Evolutionary conservation across 1,140 invertebrate genomes (phyloP).

Genomic region (Drosophila kikkawai): DNA sequence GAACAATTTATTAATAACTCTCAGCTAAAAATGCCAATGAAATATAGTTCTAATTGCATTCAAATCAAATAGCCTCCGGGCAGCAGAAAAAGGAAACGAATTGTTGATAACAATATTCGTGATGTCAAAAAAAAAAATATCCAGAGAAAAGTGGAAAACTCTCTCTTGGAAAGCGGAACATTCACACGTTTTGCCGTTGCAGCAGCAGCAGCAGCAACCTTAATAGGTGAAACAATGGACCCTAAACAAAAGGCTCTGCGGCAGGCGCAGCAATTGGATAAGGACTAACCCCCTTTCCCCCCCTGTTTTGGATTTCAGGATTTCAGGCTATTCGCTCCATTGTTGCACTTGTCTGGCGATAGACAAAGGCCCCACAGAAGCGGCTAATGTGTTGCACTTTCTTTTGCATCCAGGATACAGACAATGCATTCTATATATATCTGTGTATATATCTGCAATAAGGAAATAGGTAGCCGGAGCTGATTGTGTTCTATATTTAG

Average conservation of each 20-base stretch:
- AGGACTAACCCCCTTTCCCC: slow-evolving; percentile 16
- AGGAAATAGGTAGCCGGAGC: slow-evolving; percentile 34
- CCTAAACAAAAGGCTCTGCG: slow-evolving; percentile 42
- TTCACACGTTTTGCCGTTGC: slow-evolving; percentile 39
- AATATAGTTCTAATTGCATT: slow-evolving; percentile 60
- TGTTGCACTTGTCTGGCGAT: slow-evolving; percentile 44
- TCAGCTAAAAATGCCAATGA: slow-evolving; percentile 28
- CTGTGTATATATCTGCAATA: slow-evolving; percentile 25
- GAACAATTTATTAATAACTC: slow-evolving; percentile 52
- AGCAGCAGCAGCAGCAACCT: slow-evolving; percentile 23
- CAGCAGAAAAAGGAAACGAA: slow-evolving; percentile 15
- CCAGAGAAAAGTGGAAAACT: background rate
- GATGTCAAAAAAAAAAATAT: slow-evolving; percentile 11
- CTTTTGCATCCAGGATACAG: slow-evolving; percentile 29
- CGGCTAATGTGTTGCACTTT: slow-evolving; percentile 77
- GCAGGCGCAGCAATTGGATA: slow-evolving; percentile 46
- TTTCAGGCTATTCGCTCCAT: slow-evolving; percentile 37
- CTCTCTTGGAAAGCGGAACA: background rate
- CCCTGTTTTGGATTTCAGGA: slow-evolving; percentile 9
- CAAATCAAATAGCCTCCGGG: slow-evolving; percentile 42
- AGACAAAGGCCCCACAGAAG: slow-evolving; percentile 55
- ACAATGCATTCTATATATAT: slow-evolving; percentile 34
- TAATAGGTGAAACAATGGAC: slow-evolving; percentile 45
- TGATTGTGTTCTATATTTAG: slow-evolving; percentile 63
- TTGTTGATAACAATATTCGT: slow-evolving; percentile 32